Base-by-base conservation (phyloP, 2,888 invertebrate genomes). In the Caenorhabditis angaria region DNA sequence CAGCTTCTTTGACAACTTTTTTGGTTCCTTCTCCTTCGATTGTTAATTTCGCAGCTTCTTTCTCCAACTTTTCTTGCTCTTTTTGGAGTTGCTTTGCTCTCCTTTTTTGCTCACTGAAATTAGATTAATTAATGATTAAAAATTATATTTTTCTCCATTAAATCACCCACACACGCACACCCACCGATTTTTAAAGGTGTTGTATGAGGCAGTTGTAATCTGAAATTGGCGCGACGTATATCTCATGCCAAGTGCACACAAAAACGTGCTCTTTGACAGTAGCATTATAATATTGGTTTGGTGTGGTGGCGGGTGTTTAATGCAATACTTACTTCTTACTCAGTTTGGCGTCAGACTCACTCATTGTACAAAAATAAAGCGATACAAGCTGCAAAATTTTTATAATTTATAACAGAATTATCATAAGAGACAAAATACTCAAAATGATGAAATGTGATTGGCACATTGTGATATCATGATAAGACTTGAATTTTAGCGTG, bases 1-100 rank as follows among this genome's bases (percentile, higher is more conserved):
- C 85, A n/a, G 72, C 81, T 25, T 78, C 76, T 41, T 84, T 82
- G 50, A 79, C 80, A 24, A 66, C 66, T 65, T 76, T 27, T n/a
- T 32, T 18, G 24, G 58, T 28, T 50, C 25, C 47, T 4, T 58
- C 18, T 41, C 41, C 41, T 18, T 41, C 27, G 10, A 41, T 58
- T 18, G 28, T 64, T 14, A 54, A 64, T 61, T 71, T 76, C 32
- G 70, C 75, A 32, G 82, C 77, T 85, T 94, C 79, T 86, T 94
- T 94, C 84, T 93, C 93, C 0, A 91, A 91, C 87, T 95, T 95
- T 85, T 96, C 94, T 88, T 94, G 93, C 14, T 93, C 92, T 88
- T 97, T 97, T 88, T 95, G 93, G 87, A 95, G 94, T 10, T 93
- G 93, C 89, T 97, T 97, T 66, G 93, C 88, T 14, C 94, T 91